Conservation (phyloP, 2,797 vertebrate species). For the Sebastiscus tertius region DNA sequence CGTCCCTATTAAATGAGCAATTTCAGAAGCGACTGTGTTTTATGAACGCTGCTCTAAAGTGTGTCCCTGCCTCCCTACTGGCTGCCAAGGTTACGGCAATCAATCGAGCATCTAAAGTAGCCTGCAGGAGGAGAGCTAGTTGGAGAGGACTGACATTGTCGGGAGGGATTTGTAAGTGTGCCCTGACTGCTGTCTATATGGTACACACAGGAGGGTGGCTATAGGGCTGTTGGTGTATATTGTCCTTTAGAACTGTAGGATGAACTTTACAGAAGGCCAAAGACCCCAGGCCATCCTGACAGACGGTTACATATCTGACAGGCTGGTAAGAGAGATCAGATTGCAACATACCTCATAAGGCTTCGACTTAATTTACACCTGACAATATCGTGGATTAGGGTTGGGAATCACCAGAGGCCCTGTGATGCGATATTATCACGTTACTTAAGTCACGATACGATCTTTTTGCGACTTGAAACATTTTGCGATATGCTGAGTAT, state of each 20-base stretch:
- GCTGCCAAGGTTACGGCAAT: conserved; percentile 64
- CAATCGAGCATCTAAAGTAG: conserved; percentile 45
- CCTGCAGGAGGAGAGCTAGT: conserved; percentile 25
- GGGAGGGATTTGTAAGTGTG: neutral
- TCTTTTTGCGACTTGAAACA: too few relatives aligned
- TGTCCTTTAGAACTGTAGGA: neutral
- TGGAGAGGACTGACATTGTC: conserved; percentile 35
- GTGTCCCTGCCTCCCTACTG: conserved; percentile 32
- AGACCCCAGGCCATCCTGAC: neutral
- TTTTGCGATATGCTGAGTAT: too few relatives aligned
- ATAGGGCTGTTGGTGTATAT: neutral
- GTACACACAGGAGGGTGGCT: neutral
- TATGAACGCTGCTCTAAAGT: conserved; percentile 43
- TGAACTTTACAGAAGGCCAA: neutral
- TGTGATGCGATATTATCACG: too few relatives aligned
- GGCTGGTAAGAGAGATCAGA: neutral
- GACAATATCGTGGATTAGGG: neutral
- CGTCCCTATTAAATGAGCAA: conserved; percentile 48
- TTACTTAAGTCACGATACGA: too few relatives aligned
- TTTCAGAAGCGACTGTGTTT: conserved; percentile 53
- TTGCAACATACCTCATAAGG: neutral
- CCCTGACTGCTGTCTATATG: conserved; percentile 3
- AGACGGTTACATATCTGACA: neutral
- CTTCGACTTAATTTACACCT: neutral
- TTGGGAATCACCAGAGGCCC: too few relatives aligned